These are phyloP conservation scores for Drosophila leontia DNA, from an alignment of 1,140 invertebrate genomes.

Conservation along the genomic window DNA sequence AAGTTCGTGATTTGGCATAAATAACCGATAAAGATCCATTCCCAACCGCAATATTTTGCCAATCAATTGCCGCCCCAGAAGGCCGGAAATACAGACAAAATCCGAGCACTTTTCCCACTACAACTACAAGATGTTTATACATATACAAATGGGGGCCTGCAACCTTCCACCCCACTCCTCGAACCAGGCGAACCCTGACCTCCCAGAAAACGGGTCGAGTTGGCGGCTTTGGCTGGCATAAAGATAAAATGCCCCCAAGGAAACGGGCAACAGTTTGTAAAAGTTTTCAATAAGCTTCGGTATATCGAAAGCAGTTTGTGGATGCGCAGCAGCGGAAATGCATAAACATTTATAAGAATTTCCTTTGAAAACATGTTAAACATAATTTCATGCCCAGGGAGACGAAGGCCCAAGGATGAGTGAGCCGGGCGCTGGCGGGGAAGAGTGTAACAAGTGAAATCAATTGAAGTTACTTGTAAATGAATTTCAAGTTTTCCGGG, in stretches of 20 bases:
- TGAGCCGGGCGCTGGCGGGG: background rate
- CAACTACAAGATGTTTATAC: slow-evolving; percentile 41
- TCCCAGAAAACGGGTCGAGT: slow-evolving; percentile 7
- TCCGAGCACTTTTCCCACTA: slow-evolving; percentile 18
- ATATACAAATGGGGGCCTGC: background rate
- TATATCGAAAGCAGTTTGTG: slow-evolving; percentile 48
- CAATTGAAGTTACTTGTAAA: slow-evolving; percentile 53
- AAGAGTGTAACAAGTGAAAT: slow-evolving; percentile 41
- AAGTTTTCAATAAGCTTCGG: slow-evolving; percentile 76
- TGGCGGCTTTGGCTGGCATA: slow-evolving; percentile 31
- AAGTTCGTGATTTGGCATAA: slow-evolving; percentile 26
- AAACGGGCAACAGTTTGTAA: slow-evolving; percentile 67
- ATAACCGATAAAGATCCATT: slow-evolving; percentile 6
- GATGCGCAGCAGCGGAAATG: slow-evolving; percentile 64
- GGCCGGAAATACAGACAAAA: slow-evolving; percentile 17
- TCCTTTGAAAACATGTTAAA: slow-evolving; percentile 64
- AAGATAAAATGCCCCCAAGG: slow-evolving; percentile 76
- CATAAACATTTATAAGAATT: slow-evolving; percentile 77
- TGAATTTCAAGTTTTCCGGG: slow-evolving; percentile 28
- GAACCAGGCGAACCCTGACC: slow-evolving; percentile 19
- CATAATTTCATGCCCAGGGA: slow-evolving; percentile 64
- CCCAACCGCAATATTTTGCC: slow-evolving; percentile 55
- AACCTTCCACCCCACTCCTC: background rate
- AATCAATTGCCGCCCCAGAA: slow-evolving; percentile 51
- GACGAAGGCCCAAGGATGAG: background rate